Evolutionary conservation across 2,113 vertebrate species (phyloP).

Genomic region (Indicator maculatus): DNA sequence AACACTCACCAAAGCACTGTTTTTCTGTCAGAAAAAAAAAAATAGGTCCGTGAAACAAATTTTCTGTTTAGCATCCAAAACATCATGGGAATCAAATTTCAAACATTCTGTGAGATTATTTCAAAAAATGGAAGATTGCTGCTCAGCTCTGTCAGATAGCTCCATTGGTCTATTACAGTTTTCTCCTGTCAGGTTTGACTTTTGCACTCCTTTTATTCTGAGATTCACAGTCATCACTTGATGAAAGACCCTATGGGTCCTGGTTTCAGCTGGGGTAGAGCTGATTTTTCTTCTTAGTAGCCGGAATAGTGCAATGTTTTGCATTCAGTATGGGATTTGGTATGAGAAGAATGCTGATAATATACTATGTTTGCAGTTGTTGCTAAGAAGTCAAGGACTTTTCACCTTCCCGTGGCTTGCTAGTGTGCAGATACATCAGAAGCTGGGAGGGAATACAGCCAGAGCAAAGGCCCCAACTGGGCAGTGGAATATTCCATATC

Average conservation of each 20-base stretch:
- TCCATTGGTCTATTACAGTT: background rate
- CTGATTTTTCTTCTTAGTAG: too few species aligned
- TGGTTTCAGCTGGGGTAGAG: too few species aligned
- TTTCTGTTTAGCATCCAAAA: background rate
- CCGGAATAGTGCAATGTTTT: too few species aligned
- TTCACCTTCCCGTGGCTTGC: background rate
- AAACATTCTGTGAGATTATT: background rate
- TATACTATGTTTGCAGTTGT: background rate
- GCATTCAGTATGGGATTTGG: too few species aligned
- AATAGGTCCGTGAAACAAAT: background rate
- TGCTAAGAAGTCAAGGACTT: background rate
- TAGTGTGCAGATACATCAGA: background rate
- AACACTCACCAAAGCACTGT: accelerated
- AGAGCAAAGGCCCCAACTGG: background rate
- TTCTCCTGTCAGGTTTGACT: background rate
- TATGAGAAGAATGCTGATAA: too few species aligned
- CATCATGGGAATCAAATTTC: background rate
- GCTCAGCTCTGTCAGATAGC: background rate
- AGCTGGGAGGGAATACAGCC: background rate
- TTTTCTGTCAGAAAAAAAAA: background rate
- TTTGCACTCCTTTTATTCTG: background rate
- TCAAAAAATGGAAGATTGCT: background rate
- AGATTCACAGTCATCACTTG: background rate
- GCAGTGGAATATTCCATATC: background rate
- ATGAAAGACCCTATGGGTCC: background rate